These are phyloP conservation scores for Silurus lanzhouensis DNA, from an alignment of 2,797 vertebrate species.

Conservation along the genomic window DNA sequence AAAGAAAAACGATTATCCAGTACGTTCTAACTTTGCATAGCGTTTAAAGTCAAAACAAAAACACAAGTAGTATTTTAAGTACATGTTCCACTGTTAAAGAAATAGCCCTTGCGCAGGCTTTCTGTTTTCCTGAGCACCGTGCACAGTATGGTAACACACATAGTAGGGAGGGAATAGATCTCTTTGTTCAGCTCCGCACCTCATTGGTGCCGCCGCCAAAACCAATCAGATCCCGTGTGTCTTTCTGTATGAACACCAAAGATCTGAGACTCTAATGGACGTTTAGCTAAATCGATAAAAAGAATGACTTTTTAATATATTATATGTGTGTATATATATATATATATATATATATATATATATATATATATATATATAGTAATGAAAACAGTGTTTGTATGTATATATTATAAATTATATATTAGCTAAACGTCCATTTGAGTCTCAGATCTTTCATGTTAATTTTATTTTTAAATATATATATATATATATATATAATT, in stretches of 20 bases:
- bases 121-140: slow-evolving; percentile 51
- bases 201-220: slow-evolving; percentile 67
- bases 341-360: neutral
- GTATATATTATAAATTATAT: no score
- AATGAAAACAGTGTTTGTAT: neutral
- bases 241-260: slow-evolving; percentile 1
- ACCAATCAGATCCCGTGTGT: slow-evolving; percentile 60
- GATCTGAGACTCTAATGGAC: neutral
- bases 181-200: slow-evolving; percentile 70
- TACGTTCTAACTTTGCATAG: slow-evolving; percentile 41
- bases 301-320: no score
- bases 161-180: slow-evolving; percentile 71
- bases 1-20: slow-evolving; percentile 53
- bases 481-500: no score
- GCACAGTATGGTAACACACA: slow-evolving; percentile 50
- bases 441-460: no score
- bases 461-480: no score
- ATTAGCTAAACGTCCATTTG: no score
- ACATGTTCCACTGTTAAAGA: slow-evolving; percentile 41
- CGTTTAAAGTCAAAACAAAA: slow-evolving; percentile 46
- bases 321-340: neutral
- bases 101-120: slow-evolving; percentile 47
- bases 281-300: neutral
- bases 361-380: neutral
- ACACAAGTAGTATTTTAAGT: slow-evolving; percentile 50